Conservation (phyloP, 2,888 invertebrate species). For the Lasioglossum marginatum region DNA sequence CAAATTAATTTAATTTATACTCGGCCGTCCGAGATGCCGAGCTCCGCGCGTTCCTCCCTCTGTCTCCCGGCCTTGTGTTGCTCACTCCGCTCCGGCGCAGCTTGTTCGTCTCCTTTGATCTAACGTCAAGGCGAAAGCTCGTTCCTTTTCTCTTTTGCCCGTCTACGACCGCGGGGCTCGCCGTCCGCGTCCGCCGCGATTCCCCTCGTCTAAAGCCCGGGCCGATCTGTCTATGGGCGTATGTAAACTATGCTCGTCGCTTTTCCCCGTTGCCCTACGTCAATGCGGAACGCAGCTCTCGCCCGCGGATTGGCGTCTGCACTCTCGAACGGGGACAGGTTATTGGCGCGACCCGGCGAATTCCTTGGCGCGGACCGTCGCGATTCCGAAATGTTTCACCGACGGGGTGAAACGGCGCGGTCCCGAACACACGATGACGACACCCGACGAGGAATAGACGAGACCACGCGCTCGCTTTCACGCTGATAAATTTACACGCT, state of each 20-base stretch:
- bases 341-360: slow-evolving; percentile 74
- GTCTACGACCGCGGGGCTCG: slow-evolving; percentile 21
- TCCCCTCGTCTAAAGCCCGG: slow-evolving; percentile 25
- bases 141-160: slow-evolving; percentile 26
- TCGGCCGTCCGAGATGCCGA: slow-evolving; percentile 77
- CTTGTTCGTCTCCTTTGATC: slow-evolving; percentile 42
- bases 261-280: slow-evolving; percentile 43
- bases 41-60: slow-evolving; percentile 46
- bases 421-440: slow-evolving; percentile 57
- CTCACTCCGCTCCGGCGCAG: slow-evolving; percentile 12
- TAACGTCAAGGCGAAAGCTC: slow-evolving; percentile 34
- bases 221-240: slow-evolving; percentile 50
- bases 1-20: slow-evolving; percentile 83
- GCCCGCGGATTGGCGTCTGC: slow-evolving; percentile 48
- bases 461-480: slow-evolving; percentile 29
- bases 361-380: slow-evolving; percentile 72
- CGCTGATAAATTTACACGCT: slow-evolving; percentile 41
- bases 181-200: slow-evolving; percentile 8
- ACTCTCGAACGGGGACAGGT: slow-evolving; percentile 60
- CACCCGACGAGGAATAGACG: slow-evolving; percentile 22
- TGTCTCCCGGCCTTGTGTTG: slow-evolving; percentile 2
- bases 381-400: slow-evolving; percentile 62
- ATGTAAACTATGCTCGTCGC: slow-evolving; percentile 54
- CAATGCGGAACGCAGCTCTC: slow-evolving; percentile 58
- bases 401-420: slow-evolving; percentile 58